Evolutionary conservation across 2,888 invertebrate genomes (phyloP).

Genomic region (Aphelenchoides bicaudatus): DNA sequence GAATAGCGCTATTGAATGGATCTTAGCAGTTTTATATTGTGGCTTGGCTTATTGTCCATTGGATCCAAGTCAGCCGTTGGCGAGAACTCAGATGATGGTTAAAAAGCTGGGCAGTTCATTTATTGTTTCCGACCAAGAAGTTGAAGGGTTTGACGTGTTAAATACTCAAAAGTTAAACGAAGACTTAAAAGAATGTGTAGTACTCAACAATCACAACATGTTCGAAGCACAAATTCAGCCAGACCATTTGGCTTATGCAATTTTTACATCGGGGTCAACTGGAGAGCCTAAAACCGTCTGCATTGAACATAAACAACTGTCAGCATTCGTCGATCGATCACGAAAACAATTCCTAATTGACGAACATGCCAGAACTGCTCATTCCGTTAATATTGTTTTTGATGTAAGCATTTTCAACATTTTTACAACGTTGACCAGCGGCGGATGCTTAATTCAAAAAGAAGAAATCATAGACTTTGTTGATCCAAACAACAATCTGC

Average conservation of each 20-base stretch:
- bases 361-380: constrained; percentile 29
- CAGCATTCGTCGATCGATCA: constrained; percentile 37
- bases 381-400: constrained; percentile 50
- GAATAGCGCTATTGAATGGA: constrained; percentile 23
- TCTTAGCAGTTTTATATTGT: constrained; percentile 30
- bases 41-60: constrained; percentile 44
- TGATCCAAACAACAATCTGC: constrained; percentile 13
- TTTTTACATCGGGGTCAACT: constrained; percentile 56
- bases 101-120: background rate
- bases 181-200: no score
- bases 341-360: constrained; percentile 38
- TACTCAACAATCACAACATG: background rate
- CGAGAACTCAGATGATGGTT: constrained; percentile 2
- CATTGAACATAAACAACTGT: constrained; percentile 39
- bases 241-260: constrained; percentile 39
- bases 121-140: background rate
- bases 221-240: constrained; percentile 6
- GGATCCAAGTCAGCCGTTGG: constrained; percentile 37
- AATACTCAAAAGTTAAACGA: background rate
- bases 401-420: constrained; percentile 54
- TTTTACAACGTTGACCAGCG: constrained; percentile 39
- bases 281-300: constrained; percentile 54
- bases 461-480: constrained; percentile 19
- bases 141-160: background rate
- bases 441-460: constrained; percentile 29